Conservation (phyloP, 2,888 invertebrate genomes). For the Agelastica alni region DNA sequence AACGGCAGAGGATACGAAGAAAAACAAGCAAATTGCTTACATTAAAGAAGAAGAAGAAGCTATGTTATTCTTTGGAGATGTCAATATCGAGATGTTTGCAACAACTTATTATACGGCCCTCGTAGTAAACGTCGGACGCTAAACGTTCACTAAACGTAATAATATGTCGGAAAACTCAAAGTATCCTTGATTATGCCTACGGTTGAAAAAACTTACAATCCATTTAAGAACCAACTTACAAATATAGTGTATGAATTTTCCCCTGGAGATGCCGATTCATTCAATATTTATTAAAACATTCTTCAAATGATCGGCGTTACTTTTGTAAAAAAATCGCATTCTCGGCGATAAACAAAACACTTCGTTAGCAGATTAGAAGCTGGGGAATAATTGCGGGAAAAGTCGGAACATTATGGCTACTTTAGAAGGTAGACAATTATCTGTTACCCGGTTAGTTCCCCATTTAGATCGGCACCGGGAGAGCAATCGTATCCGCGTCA, state of each 20-base stretch:
- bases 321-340: conserved; percentile 22
- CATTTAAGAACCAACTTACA: background rate
- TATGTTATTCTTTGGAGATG: too few relatives aligned
- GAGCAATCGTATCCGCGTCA: background rate
- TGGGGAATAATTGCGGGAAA: conserved; percentile 23
- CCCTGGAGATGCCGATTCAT: conserved; percentile 12
- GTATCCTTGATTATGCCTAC: background rate
- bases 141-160: too few relatives aligned
- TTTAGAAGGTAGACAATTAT: conserved; percentile 2
- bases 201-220: background rate
- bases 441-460: conserved; percentile 4
- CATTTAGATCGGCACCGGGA: background rate
- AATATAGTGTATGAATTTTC: conserved; percentile 7
- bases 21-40: too few relatives aligned
- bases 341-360: conserved; percentile 27
- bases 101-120: too few relatives aligned
- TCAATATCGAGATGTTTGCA: too few relatives aligned
- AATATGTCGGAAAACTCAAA: background rate
- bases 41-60: too few relatives aligned
- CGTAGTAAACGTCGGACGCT: too few relatives aligned
- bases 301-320: conserved; percentile 18
- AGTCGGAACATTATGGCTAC: conserved; percentile 19
- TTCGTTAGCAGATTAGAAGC: conserved; percentile 27
- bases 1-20: too few relatives aligned
- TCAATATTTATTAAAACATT: conserved; percentile 21